These are phyloP conservation scores for Monodelphis domestica DNA, from an alignment of 2,797 vertebrate species.

Conservation along the genomic window DNA sequence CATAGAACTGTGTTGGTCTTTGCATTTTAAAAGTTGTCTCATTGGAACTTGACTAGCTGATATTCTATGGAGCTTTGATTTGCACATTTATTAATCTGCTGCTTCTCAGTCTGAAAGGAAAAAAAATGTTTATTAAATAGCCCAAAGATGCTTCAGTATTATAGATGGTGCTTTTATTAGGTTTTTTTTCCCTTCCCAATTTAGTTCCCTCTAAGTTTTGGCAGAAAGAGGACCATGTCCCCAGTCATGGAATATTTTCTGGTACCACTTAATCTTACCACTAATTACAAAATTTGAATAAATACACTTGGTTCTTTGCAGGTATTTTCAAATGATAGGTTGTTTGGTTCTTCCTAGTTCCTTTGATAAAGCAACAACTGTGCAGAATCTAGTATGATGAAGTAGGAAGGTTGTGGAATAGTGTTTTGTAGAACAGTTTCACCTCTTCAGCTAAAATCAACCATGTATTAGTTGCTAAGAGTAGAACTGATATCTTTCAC, in stretches of 20 bases:
- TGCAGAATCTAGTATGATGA: background rate
- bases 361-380: background rate
- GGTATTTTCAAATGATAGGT: background rate
- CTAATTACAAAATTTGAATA: background rate
- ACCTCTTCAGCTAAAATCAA: constrained; percentile 10
- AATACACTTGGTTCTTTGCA: background rate
- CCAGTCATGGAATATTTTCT: background rate
- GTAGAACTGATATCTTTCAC: constrained; percentile 24
- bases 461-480: background rate
- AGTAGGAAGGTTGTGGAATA: background rate
- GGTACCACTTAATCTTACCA: background rate
- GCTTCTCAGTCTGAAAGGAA: background rate
- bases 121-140: background rate
- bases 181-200: no score
- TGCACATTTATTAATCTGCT: background rate
- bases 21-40: background rate
- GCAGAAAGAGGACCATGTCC: background rate
- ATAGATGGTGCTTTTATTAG: background rate
- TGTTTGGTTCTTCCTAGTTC: background rate
- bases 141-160: constrained; percentile 9
- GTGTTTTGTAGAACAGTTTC: background rate
- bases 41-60: background rate
- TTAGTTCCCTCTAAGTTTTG: background rate
- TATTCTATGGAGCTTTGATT: background rate
- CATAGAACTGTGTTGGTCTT: background rate